Percentiles rank a stretch among this genome's conserved stretches.
These are phyloP conservation scores for Telenomus remus DNA, from an alignment of 1,140 invertebrate species.

Conservation along the genomic window DNA sequence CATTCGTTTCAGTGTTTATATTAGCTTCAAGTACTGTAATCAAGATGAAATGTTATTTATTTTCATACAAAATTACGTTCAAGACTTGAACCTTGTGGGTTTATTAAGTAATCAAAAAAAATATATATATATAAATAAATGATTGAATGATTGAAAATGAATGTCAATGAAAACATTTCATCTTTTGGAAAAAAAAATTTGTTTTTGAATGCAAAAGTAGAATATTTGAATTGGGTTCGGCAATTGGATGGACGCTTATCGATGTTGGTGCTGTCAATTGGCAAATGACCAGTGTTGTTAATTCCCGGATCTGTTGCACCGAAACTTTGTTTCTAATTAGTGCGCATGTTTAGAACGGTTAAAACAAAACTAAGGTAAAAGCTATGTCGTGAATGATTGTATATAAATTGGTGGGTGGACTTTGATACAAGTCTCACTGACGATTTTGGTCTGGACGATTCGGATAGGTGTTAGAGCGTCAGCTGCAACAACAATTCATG, in stretches of 20 bases:
- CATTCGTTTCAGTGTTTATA: not conserved
- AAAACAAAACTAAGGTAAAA: conserved; percentile 41
- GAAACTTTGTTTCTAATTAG: conserved; percentile 46
- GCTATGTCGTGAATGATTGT: not conserved
- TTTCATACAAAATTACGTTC: not conserved
- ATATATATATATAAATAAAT: no score
- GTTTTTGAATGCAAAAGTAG: conserved; percentile 59
- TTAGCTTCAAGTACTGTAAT: conserved; percentile 35
- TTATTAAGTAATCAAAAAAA: no score
- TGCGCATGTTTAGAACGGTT: conserved; percentile 51
- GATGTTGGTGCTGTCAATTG: conserved; percentile 53
- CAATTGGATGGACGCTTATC: conserved; percentile 49
- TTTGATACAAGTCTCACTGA: conserved; percentile 68
- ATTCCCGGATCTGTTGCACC: conserved; percentile 50
- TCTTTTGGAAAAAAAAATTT: conserved; percentile 16
- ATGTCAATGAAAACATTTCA: conserved; percentile 29
- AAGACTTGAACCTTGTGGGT: not conserved
- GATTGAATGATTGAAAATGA: not conserved
- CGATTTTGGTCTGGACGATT: conserved; percentile 69
- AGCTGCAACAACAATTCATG: conserved; percentile 71
- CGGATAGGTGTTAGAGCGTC: conserved; percentile 71
- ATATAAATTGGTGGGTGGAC: conserved; percentile 61
- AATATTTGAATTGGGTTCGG: conserved; percentile 51
- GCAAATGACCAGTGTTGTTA: conserved; percentile 55
- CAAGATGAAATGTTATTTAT: conserved; percentile 35